phyloP scores from a whole-genome alignment of 2,113 vertebrate genomes.

The Caretta caretta region DNA sequence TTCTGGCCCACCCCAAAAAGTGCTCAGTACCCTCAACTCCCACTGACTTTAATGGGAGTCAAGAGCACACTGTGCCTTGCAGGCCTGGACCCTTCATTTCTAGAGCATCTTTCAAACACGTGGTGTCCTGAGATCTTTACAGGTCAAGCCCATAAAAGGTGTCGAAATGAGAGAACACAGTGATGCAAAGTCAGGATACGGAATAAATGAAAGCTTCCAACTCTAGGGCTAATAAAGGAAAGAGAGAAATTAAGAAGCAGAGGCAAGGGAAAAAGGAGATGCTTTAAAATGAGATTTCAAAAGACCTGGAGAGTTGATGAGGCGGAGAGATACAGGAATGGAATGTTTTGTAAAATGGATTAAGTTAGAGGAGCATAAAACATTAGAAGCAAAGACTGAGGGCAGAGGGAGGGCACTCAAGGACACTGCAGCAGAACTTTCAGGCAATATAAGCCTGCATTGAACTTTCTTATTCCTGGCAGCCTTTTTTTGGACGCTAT shows the following conservation, averaged over 20 bases:
- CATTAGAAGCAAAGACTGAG: conserved; percentile 21
- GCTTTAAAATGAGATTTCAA: not conserved
- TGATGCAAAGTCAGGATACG: rapidly evolving
- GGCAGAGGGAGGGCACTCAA: conserved; percentile 65
- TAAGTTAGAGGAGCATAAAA: conserved; percentile 23
- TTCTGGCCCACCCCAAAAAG: not conserved
- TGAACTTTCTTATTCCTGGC: conserved; percentile 67
- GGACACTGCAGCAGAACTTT: conserved; percentile 67
- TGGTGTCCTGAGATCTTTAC: conserved; percentile 30
- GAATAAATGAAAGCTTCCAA: not conserved
- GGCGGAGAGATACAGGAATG: not conserved
- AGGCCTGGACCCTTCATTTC: conserved; percentile 11
- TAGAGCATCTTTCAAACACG: conserved; percentile 47
- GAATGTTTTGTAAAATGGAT: not conserved
- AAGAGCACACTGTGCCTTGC: not conserved
- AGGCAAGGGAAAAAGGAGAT: not conserved
- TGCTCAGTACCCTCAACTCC: not conserved
- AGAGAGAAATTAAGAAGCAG: conserved; percentile 7
- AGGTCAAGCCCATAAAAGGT: conserved; percentile 25
- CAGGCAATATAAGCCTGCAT: not conserved
- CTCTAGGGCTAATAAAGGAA: conserved; percentile 6
- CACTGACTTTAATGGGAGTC: not conserved
- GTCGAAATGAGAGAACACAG: not conserved
- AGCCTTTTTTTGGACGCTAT: conserved; percentile 57
- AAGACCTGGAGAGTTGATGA: conserved; percentile 7